Conservation (phyloP, 53 echinoderm and acorn worm genomes). For the Echinarachnius parma region DNA sequence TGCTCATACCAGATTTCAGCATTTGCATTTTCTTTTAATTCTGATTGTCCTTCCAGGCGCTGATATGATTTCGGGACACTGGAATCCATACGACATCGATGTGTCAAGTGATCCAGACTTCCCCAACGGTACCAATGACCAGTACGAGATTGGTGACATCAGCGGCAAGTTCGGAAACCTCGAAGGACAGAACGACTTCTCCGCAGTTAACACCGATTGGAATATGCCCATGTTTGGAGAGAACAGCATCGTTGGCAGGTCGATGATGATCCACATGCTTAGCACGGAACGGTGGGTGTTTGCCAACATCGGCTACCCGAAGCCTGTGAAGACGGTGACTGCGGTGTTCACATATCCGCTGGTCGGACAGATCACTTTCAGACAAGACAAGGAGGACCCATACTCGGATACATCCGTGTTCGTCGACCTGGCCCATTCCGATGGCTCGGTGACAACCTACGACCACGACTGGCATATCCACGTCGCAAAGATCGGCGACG, state of each 20-base stretch:
- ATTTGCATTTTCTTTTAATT: too few species aligned
- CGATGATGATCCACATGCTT: conserved; percentile 72
- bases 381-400: conserved; percentile 70
- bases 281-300: conserved; percentile 68
- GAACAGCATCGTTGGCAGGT: conserved; percentile 78
- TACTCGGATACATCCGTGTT: conserved; percentile 80
- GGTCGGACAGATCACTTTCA: conserved; percentile 74
- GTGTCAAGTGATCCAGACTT: conserved; percentile 14
- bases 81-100: conserved; percentile 72
- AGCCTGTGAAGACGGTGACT: conserved; percentile 58
- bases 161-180: conserved; percentile 88
- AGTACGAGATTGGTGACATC: conserved; percentile 89
- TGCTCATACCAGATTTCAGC: too few species aligned
- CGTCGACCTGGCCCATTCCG: conserved; percentile 72
- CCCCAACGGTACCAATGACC: conserved; percentile 70
- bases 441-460: conserved; percentile 57
- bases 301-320: conserved; percentile 75
- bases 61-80: conserved; percentile 67
- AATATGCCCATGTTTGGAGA: conserved; percentile 84
- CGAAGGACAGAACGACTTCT: conserved; percentile 36
- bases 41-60: conserved; percentile 15
- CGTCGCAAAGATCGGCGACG: conserved; percentile 48
- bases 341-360: conserved; percentile 76
- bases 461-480: conserved; percentile 97
- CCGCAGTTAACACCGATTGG: conserved; percentile 59